A percentile compares a stretch with the other conserved stretches of the same genome.
phyloP scores from a whole-genome alignment of 2,888 invertebrate genomes.

The Coleophora flavipennella region DNA sequence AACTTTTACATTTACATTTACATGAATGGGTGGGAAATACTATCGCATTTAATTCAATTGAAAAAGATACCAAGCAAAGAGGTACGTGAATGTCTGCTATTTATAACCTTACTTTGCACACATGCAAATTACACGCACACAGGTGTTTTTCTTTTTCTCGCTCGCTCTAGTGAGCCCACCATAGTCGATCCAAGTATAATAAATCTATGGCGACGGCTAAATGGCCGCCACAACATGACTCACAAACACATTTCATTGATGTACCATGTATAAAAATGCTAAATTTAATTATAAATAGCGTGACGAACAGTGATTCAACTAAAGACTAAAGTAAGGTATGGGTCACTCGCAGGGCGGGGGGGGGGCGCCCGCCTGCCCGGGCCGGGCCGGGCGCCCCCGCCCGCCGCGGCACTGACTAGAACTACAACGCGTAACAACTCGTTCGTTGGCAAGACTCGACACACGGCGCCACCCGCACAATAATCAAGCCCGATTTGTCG shows the following conservation, averaged over 20 bases:
- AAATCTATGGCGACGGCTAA: no score
- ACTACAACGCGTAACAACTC: conserved; percentile 66
- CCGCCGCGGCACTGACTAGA: conserved; percentile 49
- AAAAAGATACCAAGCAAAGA: no score
- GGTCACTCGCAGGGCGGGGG: conserved; percentile 53
- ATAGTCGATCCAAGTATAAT: no score
- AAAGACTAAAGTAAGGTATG: conserved; percentile 44
- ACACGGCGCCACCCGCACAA: conserved; percentile 17
- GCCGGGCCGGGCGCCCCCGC: conserved; percentile 16
- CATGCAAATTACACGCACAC: no score
- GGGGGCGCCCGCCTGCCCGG: conserved; percentile 13
- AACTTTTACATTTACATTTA: no score
- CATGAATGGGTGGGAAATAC: no score
- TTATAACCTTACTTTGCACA: no score
- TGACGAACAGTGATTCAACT: conserved; percentile 30
- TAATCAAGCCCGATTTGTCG: no score
- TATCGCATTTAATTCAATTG: no score
- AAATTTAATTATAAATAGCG: conserved; percentile 50
- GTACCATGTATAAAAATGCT: conserved; percentile 40
- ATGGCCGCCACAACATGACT: conserved; percentile 23
- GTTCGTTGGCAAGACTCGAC: conserved; percentile 58
- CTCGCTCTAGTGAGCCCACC: no score
- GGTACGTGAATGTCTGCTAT: no score
- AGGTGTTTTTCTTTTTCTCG: no score
- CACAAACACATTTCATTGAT: conserved; percentile 21